Evolutionary conservation across 2,888 invertebrate species (phyloP).

Genomic region (Microplitis deprimator): DNA sequence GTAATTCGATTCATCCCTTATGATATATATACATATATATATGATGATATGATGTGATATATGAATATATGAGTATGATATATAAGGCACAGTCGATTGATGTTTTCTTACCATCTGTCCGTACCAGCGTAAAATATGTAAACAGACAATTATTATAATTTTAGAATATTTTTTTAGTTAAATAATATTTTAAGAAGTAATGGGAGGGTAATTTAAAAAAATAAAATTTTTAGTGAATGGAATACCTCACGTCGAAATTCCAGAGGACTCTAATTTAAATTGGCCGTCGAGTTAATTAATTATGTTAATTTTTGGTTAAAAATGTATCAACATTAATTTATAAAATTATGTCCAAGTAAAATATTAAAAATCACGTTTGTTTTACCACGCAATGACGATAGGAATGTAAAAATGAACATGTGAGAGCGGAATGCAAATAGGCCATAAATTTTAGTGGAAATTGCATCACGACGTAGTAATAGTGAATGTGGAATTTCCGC

Average conservation of each 20-base stretch:
- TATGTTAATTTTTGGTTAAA: too few relatives aligned
- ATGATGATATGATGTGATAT: slow-evolving; percentile 29
- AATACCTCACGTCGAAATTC: neutral
- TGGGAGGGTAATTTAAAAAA: neutral
- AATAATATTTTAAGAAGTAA: neutral
- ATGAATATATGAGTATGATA: slow-evolving; percentile 33
- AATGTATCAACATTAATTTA: too few relatives aligned
- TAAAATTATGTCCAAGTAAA: neutral
- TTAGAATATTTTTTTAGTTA: slow-evolving; percentile 22
- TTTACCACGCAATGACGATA: neutral
- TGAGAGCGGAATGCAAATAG: slow-evolving; percentile 16
- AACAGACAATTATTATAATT: slow-evolving; percentile 52
- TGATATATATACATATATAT: slow-evolving; percentile 34
- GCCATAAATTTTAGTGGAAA: slow-evolving; percentile 19
- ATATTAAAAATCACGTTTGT: slow-evolving; percentile 19
- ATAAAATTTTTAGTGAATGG: neutral
- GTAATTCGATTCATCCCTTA: neutral
- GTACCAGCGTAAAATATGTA: slow-evolving; percentile 63
- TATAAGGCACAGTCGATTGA: slow-evolving; percentile 58
- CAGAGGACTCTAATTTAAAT: neutral
- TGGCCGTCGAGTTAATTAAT: too few relatives aligned
- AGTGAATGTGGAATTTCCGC: slow-evolving; percentile 12
- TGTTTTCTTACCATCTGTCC: slow-evolving; percentile 71
- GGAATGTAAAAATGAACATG: slow-evolving; percentile 9
- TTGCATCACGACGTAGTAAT: slow-evolving; percentile 34